Conservation (phyloP, 2,113 vertebrate species). For the Collichthys lucidus region DNA sequence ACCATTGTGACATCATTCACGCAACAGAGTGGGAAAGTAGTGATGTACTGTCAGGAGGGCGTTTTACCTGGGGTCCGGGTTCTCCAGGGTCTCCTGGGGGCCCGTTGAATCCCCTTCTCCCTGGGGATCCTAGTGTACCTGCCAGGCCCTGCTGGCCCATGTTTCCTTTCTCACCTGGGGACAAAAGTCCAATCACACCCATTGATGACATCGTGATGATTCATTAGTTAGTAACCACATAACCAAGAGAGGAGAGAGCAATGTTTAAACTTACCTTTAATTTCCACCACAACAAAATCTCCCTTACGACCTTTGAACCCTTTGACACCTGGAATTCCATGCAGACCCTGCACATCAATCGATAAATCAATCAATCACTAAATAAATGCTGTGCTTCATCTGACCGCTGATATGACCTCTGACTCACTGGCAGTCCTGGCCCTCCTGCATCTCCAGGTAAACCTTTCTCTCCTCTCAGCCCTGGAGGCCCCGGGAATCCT, state of each 20-base stretch:
- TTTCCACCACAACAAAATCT: conserved; percentile 62
- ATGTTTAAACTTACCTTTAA: conserved; percentile 67
- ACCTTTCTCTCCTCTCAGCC: conserved; percentile 69
- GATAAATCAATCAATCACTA: background rate
- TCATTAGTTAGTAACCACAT: too few species aligned
- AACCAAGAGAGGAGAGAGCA: too few species aligned
- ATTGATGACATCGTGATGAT: background rate
- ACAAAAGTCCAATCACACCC: conserved; percentile 10
- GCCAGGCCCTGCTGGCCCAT: conserved; percentile 36
- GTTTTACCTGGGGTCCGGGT: conserved; percentile 56
- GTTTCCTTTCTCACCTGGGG: conserved; percentile 78
- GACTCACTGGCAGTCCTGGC: conserved; percentile 67
- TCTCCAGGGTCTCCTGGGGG: conserved; percentile 66
- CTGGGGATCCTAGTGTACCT: conserved; percentile 84
- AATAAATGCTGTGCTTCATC: background rate
- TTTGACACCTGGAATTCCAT: conserved; percentile 83
- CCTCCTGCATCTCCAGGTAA: conserved; percentile 71
- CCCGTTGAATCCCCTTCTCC: conserved; percentile 78
- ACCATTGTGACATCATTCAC: too few species aligned
- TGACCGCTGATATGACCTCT: background rate
- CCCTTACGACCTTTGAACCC: conserved; percentile 92
- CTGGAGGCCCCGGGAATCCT: conserved; percentile 56
- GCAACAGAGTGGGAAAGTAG: too few species aligned
- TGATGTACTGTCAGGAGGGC: too few species aligned
- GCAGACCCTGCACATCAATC: conserved; percentile 80